Conservation (phyloP, 2,888 invertebrate species). For the Zootermopsis nevadensis region DNA sequence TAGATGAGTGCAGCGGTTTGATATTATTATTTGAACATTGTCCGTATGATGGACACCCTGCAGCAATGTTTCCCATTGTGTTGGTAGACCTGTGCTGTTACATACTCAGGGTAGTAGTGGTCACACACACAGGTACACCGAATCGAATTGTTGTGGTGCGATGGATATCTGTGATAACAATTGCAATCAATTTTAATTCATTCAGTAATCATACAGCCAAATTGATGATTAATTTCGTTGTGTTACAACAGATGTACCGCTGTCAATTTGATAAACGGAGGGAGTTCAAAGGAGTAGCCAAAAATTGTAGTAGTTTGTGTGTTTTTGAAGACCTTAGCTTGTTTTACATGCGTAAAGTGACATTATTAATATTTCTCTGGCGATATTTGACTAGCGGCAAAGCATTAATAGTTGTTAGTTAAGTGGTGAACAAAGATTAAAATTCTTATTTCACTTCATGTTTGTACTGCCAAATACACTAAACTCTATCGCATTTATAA, state of each 20-base stretch:
- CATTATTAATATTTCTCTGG: too few relatives aligned
- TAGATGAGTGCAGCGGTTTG: neutral
- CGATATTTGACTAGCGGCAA: too few relatives aligned
- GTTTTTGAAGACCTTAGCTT: too few relatives aligned
- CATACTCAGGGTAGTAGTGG: neutral
- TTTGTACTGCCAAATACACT: too few relatives aligned
- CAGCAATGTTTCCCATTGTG: neutral
- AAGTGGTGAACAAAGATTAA: too few relatives aligned
- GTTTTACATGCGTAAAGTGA: too few relatives aligned
- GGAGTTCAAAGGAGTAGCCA: neutral
- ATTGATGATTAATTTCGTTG: neutral
- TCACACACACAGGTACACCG: slow-evolving; percentile 1
- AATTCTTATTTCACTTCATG: too few relatives aligned
- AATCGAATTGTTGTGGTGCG: slow-evolving; percentile 1
- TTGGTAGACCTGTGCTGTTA: neutral
- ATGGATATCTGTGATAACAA: slow-evolving; percentile 4
- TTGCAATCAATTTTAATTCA: neutral
- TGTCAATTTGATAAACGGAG: slow-evolving; percentile 12
- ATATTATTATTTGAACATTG: slow-evolving; percentile 28
- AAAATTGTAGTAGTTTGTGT: neutral
- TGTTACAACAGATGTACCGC: neutral
- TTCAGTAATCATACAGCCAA: slow-evolving; percentile 12
- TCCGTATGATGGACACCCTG: neutral
- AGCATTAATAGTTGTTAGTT: too few relatives aligned
- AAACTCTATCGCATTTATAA: too few relatives aligned